Percentiles rank a stretch among this genome's conserved stretches.
Conservation (phyloP, 2,888 invertebrate genomes). For the Ophion slaviceki region DNA sequence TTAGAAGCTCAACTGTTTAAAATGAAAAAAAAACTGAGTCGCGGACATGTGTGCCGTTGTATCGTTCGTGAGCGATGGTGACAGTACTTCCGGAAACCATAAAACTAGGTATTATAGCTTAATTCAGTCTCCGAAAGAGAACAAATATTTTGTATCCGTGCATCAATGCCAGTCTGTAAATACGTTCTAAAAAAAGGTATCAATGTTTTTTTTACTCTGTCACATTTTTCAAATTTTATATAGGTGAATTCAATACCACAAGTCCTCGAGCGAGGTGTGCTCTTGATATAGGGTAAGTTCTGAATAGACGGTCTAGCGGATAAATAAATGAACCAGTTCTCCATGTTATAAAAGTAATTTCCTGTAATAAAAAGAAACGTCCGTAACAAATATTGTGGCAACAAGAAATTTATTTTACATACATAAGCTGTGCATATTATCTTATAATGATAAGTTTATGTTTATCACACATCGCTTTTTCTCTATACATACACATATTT, state of each 20-base stretch:
- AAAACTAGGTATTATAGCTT: conserved; percentile 53
- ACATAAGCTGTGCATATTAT: conserved; percentile 62
- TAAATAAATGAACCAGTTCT: conserved; percentile 13
- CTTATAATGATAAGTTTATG: conserved; percentile 39
- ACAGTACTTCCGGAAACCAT: conserved; percentile 47
- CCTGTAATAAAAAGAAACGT: conserved; percentile 42
- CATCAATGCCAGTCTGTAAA: conserved; percentile 58
- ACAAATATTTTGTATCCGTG: conserved; percentile 54
- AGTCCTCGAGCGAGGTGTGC: conserved; percentile 19
- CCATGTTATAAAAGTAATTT: conserved; percentile 41
- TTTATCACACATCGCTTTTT: conserved; percentile 65
- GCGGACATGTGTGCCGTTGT: conserved; percentile 30
- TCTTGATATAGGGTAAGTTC: conserved; percentile 24
- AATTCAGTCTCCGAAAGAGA: conserved; percentile 50
- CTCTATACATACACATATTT: conserved; percentile 45
- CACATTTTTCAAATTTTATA: conserved; percentile 47
- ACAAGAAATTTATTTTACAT: conserved; percentile 67
- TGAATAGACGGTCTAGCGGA: conserved; percentile 22
- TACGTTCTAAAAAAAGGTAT: conserved; percentile 39
- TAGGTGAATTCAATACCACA: conserved; percentile 27
- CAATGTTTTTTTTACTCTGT: conserved; percentile 45
- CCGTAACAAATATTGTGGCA: conserved; percentile 32
- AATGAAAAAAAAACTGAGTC: conserved; percentile 7
- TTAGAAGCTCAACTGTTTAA: conserved; percentile 15
- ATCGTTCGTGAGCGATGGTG: conserved; percentile 27